Conservation (phyloP, 2,797 vertebrate genomes). For the Enteromius trimaculatus region DNA sequence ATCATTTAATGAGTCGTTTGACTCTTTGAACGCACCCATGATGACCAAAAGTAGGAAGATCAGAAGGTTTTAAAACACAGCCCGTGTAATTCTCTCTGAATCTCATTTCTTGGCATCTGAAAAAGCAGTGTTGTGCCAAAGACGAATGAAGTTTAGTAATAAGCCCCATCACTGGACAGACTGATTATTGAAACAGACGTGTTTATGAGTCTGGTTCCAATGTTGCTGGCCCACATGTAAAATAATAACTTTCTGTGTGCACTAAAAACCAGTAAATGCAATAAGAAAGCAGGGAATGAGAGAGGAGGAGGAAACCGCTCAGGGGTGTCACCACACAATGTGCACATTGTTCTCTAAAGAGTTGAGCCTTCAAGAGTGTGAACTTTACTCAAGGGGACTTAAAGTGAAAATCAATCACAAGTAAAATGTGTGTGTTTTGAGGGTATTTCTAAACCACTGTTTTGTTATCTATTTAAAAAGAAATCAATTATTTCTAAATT, state of each 20-base stretch:
- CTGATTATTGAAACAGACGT: constrained; percentile 66
- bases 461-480: too few relatives aligned
- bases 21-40: background rate
- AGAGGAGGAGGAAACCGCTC: constrained; percentile 71
- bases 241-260: constrained; percentile 70
- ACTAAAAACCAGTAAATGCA: constrained; percentile 55
- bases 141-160: background rate
- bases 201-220: constrained; percentile 71
- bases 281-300: constrained; percentile 55
- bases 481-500: too few relatives aligned
- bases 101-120: constrained; percentile 24
- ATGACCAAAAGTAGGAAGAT: background rate
- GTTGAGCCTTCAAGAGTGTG: constrained; percentile 62
- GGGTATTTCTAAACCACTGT: background rate
- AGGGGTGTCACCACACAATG: constrained; percentile 67
- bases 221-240: constrained; percentile 62
- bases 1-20: background rate
- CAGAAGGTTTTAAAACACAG: background rate
- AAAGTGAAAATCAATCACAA: constrained; percentile 2
- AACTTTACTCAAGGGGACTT: constrained; percentile 52
- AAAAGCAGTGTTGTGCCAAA: constrained; percentile 16
- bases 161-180: constrained; percentile 8
- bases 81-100: background rate
- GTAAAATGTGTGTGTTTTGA: background rate
- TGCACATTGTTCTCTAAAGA: constrained; percentile 69